Conservation (phyloP, 2,797 vertebrate genomes). For the Leptatherina wallacei region DNA sequence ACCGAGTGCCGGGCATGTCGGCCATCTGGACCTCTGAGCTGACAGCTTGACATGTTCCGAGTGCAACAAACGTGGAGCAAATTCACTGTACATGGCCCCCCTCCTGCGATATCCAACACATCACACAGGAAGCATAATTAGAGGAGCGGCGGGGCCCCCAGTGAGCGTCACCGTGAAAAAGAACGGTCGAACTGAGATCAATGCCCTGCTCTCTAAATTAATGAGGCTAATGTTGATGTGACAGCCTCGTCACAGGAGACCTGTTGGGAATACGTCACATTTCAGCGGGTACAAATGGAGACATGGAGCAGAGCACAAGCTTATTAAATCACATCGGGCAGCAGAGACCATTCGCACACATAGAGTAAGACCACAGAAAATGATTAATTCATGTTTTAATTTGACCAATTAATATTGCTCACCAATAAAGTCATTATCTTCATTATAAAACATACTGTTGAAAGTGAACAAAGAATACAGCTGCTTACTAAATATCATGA, state of each 20-base stretch:
- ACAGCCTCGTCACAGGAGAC: slow-evolving; percentile 50
- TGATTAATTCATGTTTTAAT: slow-evolving; percentile 77
- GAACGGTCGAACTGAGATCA: slow-evolving; percentile 69
- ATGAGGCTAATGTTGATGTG: slow-evolving; percentile 75
- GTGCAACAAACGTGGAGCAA: slow-evolving; percentile 47
- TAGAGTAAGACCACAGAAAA: slow-evolving; percentile 30
- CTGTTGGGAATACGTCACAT: slow-evolving; percentile 34
- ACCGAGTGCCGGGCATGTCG: slow-evolving; percentile 46
- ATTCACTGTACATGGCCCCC: slow-evolving; percentile 55
- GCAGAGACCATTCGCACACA: slow-evolving; percentile 19
- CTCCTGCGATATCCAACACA: slow-evolving; percentile 57
- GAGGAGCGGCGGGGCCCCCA: slow-evolving; percentile 40
- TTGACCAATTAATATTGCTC: slow-evolving; percentile 80
- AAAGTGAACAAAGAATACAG: slow-evolving; percentile 81
- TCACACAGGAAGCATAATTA: slow-evolving; percentile 67
- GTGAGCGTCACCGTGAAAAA: slow-evolving; percentile 48
- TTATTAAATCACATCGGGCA: slow-evolving; percentile 28
- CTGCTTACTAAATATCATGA: slow-evolving; percentile 80
- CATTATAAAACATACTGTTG: slow-evolving; percentile 83
- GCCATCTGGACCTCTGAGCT: slow-evolving; percentile 78
- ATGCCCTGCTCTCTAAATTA: slow-evolving; percentile 73
- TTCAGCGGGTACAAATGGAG: slow-evolving; percentile 26
- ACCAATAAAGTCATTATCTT: slow-evolving; percentile 77
- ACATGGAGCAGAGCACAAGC: slow-evolving; percentile 20
- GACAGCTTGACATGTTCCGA: slow-evolving; percentile 74